Evolutionary conservation across 1,140 invertebrate species (phyloP), one percentile per base, ranked within the genome.

Genomic region (Lepidotrigona ventralis): DNA sequence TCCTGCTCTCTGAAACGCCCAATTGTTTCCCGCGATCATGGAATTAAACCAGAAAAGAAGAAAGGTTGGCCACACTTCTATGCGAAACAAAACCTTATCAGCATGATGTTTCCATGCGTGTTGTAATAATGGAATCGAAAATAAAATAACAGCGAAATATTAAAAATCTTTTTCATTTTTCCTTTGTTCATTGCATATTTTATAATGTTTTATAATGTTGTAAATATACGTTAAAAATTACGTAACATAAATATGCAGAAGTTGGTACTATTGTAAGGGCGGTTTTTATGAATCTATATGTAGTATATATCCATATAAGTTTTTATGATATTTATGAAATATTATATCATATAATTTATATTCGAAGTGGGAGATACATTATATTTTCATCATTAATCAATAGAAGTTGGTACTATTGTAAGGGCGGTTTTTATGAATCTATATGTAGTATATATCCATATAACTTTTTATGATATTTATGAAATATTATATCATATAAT

Each of bases 1-100:
- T 46, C 53, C 58, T 29, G 60, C 33, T 54, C 39, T 29, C 53
- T 26, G 39, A 53, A 46, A 66, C 80, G 58, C n/a, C 23, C 74
- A 75, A 88, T 81, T 81, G 82, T 78, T 88, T 69, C 84, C 73
- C 75, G 54, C 64, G 72, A 83, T 56, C 63, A 17, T 17, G 29
- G 26, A 64, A 81, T 78, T 60, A 78, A 83, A 73, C 39, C 19
- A 26, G 54, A 70, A 64, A 33, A 63, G 33, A 79, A 73, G 19
- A 51, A 78, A 69, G n/a, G n/a, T 66, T 53, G 70, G 26, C 79
- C 72, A 21, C 53, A 66, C 58, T 8, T 54, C 64, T 12, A 69
- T 58, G 23, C 19, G 54, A 77, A 58, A 33, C 39, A 14, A 76
- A 53, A 76, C 33, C 23, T 14, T 51, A 69, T 54, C 64, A 23